Conservation (phyloP, 2,113 vertebrate species). For the Paradoxurus hermaphroditus region DNA sequence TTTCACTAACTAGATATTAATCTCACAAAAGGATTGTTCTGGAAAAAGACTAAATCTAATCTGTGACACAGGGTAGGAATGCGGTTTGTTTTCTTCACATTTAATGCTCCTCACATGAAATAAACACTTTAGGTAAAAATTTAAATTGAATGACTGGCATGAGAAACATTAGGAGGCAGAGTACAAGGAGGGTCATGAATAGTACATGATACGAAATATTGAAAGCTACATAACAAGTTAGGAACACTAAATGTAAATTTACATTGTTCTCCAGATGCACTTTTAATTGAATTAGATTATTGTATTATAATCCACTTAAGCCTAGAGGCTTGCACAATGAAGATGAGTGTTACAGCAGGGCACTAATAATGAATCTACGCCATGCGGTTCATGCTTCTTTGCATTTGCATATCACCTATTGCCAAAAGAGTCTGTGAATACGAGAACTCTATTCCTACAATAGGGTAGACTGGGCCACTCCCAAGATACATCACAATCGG, state of each 20-base stretch:
- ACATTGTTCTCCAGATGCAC: slow-evolving; percentile 45
- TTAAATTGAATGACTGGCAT: neutral
- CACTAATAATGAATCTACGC: neutral
- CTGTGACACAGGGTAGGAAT: neutral
- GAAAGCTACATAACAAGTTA: slow-evolving; percentile 40
- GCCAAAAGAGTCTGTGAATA: neutral
- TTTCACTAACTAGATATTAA: slow-evolving; percentile 32
- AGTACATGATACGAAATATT: neutral
- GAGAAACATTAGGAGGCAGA: neutral
- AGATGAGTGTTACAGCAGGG: neutral
- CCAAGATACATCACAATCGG: neutral
- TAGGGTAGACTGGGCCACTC: neutral
- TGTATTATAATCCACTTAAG: slow-evolving; percentile 63
- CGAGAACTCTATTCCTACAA: neutral
- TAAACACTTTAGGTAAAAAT: neutral
- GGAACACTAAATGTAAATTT: slow-evolving; percentile 53
- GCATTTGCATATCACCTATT: slow-evolving; percentile 18
- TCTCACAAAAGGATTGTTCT: neutral
- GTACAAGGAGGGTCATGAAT: slow-evolving; percentile 22
- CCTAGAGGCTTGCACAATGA: slow-evolving; percentile 15
- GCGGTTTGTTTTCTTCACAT: neutral
- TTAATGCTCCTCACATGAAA: neutral
- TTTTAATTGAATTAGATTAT: slow-evolving; percentile 71
- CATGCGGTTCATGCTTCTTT: neutral
- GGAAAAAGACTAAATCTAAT: neutral